A percentile compares a stretch with the other conserved stretches of the same genome.
Evolutionary conservation across 2,797 vertebrate genomes (phyloP).

Genomic region (Chelidonichthys spinosus): DNA sequence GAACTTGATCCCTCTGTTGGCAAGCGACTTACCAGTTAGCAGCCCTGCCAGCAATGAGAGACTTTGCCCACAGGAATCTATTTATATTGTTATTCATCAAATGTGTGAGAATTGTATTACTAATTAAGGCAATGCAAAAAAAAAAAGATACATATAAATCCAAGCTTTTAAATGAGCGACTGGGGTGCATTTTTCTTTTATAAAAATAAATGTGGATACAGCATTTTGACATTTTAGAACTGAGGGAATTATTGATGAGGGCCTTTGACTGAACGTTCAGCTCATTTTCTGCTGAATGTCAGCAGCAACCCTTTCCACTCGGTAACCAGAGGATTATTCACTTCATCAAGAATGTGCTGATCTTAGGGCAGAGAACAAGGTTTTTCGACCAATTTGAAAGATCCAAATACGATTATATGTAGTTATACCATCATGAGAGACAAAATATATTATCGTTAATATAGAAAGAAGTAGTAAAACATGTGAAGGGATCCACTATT

Average conservation of each 20-base stretch:
- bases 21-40: slow-evolving; percentile 4
- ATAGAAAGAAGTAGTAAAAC: neutral
- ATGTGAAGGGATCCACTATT: neutral
- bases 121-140: slow-evolving; percentile 43
- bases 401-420: slow-evolving; percentile 8
- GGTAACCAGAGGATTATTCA: slow-evolving; percentile 50
- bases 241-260: slow-evolving; percentile 56
- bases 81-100: slow-evolving; percentile 35
- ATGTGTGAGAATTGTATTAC: slow-evolving; percentile 11
- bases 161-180: slow-evolving; percentile 26
- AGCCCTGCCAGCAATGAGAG: slow-evolving; percentile 25
- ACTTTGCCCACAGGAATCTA: slow-evolving; percentile 25
- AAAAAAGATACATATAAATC: slow-evolving; percentile 28
- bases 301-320: slow-evolving; percentile 50
- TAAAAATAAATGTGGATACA: slow-evolving; percentile 36
- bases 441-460: neutral
- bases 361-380: slow-evolving; percentile 27
- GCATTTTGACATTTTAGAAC: slow-evolving; percentile 50
- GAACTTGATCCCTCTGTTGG: neutral
- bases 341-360: slow-evolving; percentile 58
- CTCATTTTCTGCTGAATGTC: slow-evolving; percentile 71
- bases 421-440: neutral
- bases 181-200: slow-evolving; percentile 20
- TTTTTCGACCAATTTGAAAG: slow-evolving; percentile 35
- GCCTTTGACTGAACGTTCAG: slow-evolving; percentile 55